Base-by-base conservation (phyloP, 2,113 vertebrate species). In the Haplochromis burtoni region DNA sequence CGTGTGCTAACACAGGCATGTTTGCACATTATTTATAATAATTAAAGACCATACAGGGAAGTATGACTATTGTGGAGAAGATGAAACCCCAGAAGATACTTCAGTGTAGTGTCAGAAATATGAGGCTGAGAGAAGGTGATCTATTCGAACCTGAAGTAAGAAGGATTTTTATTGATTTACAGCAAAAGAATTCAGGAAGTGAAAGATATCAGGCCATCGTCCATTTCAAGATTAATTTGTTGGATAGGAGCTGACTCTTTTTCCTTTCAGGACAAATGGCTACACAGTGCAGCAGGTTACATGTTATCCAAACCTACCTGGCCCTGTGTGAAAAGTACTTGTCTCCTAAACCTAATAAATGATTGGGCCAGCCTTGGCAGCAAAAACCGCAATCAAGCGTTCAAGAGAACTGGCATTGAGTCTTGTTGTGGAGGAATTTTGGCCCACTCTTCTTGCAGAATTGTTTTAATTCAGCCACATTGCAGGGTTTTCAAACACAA, bases 401-500 rank as follows among this genome's bases (percentile, higher is more conserved):
- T 66, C 6, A 38, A 66, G 61, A 66, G 33, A 66, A 66, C 61
- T 66, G 61, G 61, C 61, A 13, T 0, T 8, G 61, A 66, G 61
- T 66, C 2, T 66, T 38, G 61, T 13, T 13, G 61, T 38, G 33
- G 33, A 66, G 61, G 61, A 21, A 66, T 66, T 21, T 13, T 66
- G 61, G 61, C 61, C 61, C 61, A n/a, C 1, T 66, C 61, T 38
- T 66, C 0, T 66, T 38, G 61, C 17, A 66, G 31, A 66, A 66
- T 38, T 66, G 61, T 66, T 66, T 66, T 66, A 66, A 38, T 38
- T 66, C 19, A 66, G 33, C 61, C 61, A 66, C 61, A 66, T 38
- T 66, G 61, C 33, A 21, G 33, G 1, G 61, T 66, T 66, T 66
- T 66, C 33, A 66, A 66, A 66, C 61, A 66, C 33, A 38, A n/a